Evolutionary conservation across 2,888 invertebrate species (phyloP).

Genomic region (Stenodera caucasica): DNA sequence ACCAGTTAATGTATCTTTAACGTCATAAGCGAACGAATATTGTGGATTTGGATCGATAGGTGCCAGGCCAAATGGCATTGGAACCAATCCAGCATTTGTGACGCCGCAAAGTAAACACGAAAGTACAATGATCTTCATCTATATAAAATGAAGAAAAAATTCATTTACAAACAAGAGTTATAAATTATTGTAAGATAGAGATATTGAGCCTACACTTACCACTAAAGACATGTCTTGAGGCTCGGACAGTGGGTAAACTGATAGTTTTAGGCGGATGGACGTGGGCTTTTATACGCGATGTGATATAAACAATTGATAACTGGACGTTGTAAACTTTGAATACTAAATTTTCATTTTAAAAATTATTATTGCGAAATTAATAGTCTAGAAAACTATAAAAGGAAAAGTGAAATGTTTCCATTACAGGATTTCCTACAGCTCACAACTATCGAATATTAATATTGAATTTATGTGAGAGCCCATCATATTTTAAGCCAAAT

Average conservation of each 20-base stretch:
- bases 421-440: constrained; percentile 9
- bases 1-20: constrained; percentile 68
- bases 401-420: constrained; percentile 12
- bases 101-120: constrained; percentile 49
- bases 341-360: background rate
- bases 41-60: constrained; percentile 63
- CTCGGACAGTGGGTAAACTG: constrained; percentile 7
- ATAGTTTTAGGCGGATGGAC: background rate
- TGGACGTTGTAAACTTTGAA: constrained; percentile 5
- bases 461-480: background rate
- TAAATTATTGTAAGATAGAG: constrained; percentile 1
- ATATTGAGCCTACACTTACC: constrained; percentile 12
- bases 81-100: constrained; percentile 47
- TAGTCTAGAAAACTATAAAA: background rate
- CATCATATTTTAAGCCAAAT: background rate
- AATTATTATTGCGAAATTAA: constrained; percentile 1
- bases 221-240: constrained; percentile 5
- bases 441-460: constrained; percentile 10
- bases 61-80: constrained; percentile 47
- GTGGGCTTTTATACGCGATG: constrained; percentile 11
- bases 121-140: constrained; percentile 22
- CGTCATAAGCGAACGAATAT: constrained; percentile 70
- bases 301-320: constrained; percentile 2
- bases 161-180: background rate
- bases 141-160: constrained; percentile 13